Percentiles rank a stretch among this genome's conserved stretches.
Conservation (phyloP, 2,888 invertebrate species). For the Drosophila imparisetae region DNA sequence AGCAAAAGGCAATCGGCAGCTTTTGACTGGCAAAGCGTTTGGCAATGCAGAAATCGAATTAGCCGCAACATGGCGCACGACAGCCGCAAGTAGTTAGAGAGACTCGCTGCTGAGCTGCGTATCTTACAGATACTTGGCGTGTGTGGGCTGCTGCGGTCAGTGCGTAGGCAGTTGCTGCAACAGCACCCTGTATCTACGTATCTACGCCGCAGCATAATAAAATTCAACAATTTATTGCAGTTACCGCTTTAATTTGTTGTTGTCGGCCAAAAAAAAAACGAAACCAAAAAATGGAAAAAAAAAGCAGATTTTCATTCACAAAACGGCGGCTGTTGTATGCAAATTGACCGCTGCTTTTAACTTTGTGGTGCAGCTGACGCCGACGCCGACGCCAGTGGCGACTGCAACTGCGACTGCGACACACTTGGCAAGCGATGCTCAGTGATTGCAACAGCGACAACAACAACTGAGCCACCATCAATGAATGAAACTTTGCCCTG, state of each 20-base stretch:
- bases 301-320: conserved; percentile 66
- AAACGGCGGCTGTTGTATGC: conserved; percentile 78
- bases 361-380: conserved; percentile 36
- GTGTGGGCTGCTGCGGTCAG: conserved; percentile 64
- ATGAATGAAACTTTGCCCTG: conserved; percentile 73
- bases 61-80: conserved; percentile 73
- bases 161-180: conserved; percentile 68
- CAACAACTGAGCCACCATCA: conserved; percentile 53
- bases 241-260: conserved; percentile 79
- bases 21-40: conserved; percentile 77
- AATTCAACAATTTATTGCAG: conserved; percentile 82
- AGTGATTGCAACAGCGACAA: conserved; percentile 74
- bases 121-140: conserved; percentile 73
- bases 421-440: conserved; percentile 80
- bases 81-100: conserved; percentile 39
- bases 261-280: conserved; percentile 49
- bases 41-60: conserved; percentile 77
- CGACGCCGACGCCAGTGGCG: conserved; percentile 4
- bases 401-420: conserved; percentile 53
- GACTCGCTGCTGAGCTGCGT: conserved; percentile 51
- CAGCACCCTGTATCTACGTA: conserved; percentile 65
- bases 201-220: conserved; percentile 72
- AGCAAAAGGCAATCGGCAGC: conserved; percentile 71
- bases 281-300: conserved; percentile 5
- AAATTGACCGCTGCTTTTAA: conserved; percentile 72